These are phyloP conservation scores for Channa striata DNA, from an alignment of 2,797 vertebrate genomes.

Conservation along the genomic window DNA sequence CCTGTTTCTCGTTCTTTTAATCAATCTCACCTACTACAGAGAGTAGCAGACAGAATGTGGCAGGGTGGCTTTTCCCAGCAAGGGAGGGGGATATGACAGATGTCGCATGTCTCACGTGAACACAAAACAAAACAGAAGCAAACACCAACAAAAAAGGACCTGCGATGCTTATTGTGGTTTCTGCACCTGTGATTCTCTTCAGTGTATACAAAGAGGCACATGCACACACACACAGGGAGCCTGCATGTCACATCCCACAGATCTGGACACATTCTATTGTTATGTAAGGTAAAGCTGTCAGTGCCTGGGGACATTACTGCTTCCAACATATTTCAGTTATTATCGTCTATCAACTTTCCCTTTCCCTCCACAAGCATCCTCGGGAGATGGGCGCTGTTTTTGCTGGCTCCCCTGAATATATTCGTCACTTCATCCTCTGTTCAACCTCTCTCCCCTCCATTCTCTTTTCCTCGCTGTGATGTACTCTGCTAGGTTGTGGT, in stretches of 20 bases:
- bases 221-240: constrained; percentile 4
- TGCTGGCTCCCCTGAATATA: constrained; percentile 40
- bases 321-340: constrained; percentile 51
- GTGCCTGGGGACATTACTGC: constrained; percentile 32
- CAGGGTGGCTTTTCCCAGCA: constrained; percentile 13
- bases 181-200: constrained; percentile 50
- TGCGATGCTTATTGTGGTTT: constrained; percentile 35
- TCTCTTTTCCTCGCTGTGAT: constrained; percentile 65
- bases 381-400: constrained; percentile 54
- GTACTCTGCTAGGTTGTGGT: constrained; percentile 85
- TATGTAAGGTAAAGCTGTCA: constrained; percentile 32
- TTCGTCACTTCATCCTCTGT: constrained; percentile 54
- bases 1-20: constrained; percentile 42
- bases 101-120: constrained; percentile 40
- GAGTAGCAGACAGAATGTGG: constrained; percentile 19
- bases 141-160: constrained; percentile 32
- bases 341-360: constrained; percentile 42
- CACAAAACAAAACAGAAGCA: constrained; percentile 33
- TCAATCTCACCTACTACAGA: constrained; percentile 45
- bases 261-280: constrained; percentile 40
- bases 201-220: constrained; percentile 27
- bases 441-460: constrained; percentile 43
- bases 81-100: constrained; percentile 26
- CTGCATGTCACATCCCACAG: constrained; percentile 20
- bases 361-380: constrained; percentile 43